These are phyloP conservation scores for Ramphastos sulfuratus DNA, from an alignment of 2,113 vertebrate genomes.

Conservation along the genomic window DNA sequence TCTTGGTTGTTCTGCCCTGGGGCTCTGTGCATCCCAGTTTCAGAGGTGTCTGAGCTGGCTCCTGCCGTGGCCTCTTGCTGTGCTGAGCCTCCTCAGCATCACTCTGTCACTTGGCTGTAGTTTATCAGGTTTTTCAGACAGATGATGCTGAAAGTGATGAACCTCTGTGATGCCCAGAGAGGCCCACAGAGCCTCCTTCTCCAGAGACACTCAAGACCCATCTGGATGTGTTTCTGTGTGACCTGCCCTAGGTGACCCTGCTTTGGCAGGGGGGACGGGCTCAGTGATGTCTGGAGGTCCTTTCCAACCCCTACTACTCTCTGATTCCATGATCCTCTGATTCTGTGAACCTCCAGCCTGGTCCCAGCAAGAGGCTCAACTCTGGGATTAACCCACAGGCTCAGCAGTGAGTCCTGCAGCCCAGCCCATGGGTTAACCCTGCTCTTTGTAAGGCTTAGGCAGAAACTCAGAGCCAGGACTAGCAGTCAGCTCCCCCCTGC, in stretches of 20 bases:
- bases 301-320: no score
- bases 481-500: slow-evolving; percentile 13
- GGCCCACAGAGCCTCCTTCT: no score
- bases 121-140: background rate
- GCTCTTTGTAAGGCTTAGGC: background rate
- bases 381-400: background rate
- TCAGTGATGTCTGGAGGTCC: no score
- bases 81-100: background rate
- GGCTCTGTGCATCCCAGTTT: background rate
- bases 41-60: background rate
- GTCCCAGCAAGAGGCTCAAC: rapidly evolving
- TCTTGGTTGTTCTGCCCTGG: background rate
- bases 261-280: no score
- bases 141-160: background rate
- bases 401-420: rapidly evolving
- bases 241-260: no score
- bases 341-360: background rate
- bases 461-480: background rate
- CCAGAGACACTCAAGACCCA: no score
- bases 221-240: no score
- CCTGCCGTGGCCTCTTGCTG: rapidly evolving
- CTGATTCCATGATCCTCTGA: no score
- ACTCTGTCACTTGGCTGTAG: rapidly evolving
- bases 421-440: background rate
- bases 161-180: no score